phyloP scores from a whole-genome alignment of 2,113 vertebrate genomes.

The Ptilonorhynchus violaceus region DNA sequence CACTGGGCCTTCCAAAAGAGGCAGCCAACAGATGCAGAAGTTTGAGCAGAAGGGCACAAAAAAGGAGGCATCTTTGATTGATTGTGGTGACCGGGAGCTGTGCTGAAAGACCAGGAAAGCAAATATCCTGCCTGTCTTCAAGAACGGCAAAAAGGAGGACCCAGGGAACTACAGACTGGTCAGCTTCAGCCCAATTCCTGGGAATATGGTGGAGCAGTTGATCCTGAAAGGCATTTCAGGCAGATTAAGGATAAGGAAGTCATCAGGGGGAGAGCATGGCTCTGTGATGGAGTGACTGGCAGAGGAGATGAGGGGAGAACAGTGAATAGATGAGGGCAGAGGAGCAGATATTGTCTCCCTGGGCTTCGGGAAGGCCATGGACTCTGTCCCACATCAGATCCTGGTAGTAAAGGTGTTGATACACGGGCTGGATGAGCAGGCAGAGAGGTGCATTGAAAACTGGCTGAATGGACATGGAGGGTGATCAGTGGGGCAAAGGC shows the following conservation, averaged over 20 bases:
- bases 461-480: not conserved
- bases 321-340: no score
- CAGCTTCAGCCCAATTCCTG: not conserved
- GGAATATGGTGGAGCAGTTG: not conserved
- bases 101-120: not conserved
- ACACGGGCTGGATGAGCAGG: not conserved
- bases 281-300: not conserved
- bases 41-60: not conserved
- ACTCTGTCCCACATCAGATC: not conserved
- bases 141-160: not conserved
- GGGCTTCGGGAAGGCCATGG: not conserved
- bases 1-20: not conserved
- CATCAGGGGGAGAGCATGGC: not conserved
- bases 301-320: not conserved
- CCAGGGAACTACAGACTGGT: not conserved
- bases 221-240: not conserved
- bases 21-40: not conserved
- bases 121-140: fast-evolving
- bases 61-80: not conserved
- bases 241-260: not conserved
- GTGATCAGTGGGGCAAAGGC: not conserved
- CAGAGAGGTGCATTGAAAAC: not conserved
- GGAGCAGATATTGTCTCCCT: not conserved
- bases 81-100: not conserved
- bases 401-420: not conserved